A percentile compares a stretch with the other conserved stretches of the same genome.
phyloP scores from a whole-genome alignment of 2,113 vertebrate genomes.

The Aspiorhynchus laticeps region DNA sequence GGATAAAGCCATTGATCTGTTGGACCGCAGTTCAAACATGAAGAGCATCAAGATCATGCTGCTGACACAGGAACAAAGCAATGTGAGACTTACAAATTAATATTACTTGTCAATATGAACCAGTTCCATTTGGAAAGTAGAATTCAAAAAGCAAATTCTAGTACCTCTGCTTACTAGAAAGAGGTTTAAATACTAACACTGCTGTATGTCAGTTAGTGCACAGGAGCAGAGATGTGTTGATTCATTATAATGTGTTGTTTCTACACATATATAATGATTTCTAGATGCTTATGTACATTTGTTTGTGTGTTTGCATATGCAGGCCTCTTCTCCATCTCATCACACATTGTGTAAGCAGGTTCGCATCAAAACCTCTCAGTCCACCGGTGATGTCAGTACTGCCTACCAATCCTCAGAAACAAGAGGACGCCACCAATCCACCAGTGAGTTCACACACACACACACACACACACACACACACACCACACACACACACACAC shows the following conservation, averaged over 20 bases:
- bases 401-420: slow-evolving; percentile 85
- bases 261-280: neutral
- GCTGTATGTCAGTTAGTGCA: neutral
- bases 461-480: slow-evolving; percentile 26
- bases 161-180: neutral
- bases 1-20: slow-evolving; percentile 91
- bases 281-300: neutral
- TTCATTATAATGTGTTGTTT: neutral
- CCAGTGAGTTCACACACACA: slow-evolving; percentile 80
- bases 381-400: slow-evolving; percentile 87
- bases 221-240: neutral
- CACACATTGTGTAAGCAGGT: slow-evolving; percentile 86
- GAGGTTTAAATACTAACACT: neutral
- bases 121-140: neutral
- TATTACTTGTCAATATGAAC: neutral
- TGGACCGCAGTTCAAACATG: slow-evolving; percentile 93
- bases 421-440: slow-evolving; percentile 91
- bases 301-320: slow-evolving; percentile 35
- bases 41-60: slow-evolving; percentile 94
- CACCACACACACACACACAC: too few species aligned
- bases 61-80: slow-evolving; percentile 85
- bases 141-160: neutral
- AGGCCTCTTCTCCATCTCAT: slow-evolving; percentile 81
- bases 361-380: slow-evolving; percentile 94
- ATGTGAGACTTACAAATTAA: slow-evolving; percentile 77